Conservation (phyloP, 2,113 vertebrate genomes). For the Acrocephalus arundinaceus region DNA sequence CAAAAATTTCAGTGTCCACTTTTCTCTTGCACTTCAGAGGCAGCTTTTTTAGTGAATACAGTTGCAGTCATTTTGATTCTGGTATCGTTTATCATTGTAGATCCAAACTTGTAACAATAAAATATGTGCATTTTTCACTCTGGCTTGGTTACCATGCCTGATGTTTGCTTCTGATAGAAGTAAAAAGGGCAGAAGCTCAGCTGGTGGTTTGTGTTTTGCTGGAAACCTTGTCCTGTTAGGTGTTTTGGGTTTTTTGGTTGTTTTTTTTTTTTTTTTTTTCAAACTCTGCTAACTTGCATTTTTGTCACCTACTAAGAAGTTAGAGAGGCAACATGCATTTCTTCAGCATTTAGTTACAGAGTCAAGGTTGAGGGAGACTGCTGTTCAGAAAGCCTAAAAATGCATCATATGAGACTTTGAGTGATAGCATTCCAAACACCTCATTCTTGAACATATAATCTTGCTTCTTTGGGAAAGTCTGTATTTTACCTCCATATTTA, state of each 20-base stretch:
- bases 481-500: neutral
- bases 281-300: neutral
- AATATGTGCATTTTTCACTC: neutral
- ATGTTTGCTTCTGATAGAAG: neutral
- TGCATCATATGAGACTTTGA: neutral
- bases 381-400: neutral
- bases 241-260: neutral
- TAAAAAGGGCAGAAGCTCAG: neutral
- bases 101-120: neutral
- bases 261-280: neutral
- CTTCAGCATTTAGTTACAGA: neutral
- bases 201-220: neutral
- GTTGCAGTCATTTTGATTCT: neutral
- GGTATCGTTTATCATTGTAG: neutral
- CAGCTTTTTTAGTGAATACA: neutral
- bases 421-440: neutral
- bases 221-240: neutral
- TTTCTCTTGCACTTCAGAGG: neutral
- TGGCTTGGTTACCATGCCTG: neutral
- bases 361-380: neutral
- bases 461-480: neutral
- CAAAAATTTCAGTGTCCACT: neutral
- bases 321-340: neutral
- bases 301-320: neutral
- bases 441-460: neutral